phyloP scores from a whole-genome alignment of 2,113 vertebrate genomes.

The Onychostruthus taczanowskii region DNA sequence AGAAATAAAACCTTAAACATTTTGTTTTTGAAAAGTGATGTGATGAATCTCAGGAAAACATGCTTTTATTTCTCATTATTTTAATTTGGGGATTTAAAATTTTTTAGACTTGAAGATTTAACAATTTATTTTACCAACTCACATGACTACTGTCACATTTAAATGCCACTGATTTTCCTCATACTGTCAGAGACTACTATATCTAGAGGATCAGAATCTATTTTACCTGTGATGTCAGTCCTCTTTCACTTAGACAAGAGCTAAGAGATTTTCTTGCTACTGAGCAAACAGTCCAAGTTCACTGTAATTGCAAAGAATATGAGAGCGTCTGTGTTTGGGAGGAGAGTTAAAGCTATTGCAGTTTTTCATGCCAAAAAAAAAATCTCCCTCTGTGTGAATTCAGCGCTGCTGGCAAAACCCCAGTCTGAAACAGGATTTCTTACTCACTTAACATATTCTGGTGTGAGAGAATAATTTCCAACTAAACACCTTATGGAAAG shows the following conservation, averaged over 20 bases:
- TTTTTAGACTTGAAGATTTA: not conserved
- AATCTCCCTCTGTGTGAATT: not conserved
- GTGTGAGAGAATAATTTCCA: conserved; percentile 27
- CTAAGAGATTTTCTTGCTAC: not conserved
- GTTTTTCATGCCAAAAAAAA: not conserved
- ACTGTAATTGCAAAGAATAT: not conserved
- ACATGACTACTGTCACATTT: not conserved
- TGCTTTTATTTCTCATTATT: not conserved
- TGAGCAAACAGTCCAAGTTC: not conserved
- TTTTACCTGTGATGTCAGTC: not conserved
- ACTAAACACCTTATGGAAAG: conserved; percentile 6
- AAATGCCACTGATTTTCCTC: not conserved
- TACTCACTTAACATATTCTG: not conserved
- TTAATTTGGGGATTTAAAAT: not conserved
- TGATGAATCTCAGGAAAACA: not conserved
- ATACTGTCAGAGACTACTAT: not conserved
- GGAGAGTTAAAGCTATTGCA: not conserved
- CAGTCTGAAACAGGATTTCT: not conserved
- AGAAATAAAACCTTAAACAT: not conserved
- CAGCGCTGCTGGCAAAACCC: not conserved
- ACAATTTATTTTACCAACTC: not conserved
- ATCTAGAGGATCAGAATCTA: not conserved
- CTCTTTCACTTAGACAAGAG: not conserved
- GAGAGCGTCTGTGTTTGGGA: not conserved
- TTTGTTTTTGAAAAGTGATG: not conserved